Conservation (phyloP, 2,113 vertebrate species). For the Glaucomys volans region DNA sequence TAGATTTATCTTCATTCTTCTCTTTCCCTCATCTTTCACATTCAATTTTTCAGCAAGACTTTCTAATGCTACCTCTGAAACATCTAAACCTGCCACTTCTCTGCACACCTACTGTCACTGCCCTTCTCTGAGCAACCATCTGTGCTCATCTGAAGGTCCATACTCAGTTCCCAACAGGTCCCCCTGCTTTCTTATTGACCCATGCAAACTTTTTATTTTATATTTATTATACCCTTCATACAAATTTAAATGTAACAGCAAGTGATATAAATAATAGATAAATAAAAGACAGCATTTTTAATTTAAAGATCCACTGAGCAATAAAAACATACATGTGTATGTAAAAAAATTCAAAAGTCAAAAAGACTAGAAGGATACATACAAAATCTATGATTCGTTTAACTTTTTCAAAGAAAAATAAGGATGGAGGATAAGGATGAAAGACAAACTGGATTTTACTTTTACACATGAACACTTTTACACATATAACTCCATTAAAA, state of each 20-base stretch:
- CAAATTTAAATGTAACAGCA: neutral
- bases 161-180: neutral
- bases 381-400: neutral
- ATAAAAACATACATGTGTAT: neutral
- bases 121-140: neutral
- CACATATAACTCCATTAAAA: neutral
- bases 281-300: neutral
- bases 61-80: neutral
- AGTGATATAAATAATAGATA: neutral
- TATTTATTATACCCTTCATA: neutral
- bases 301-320: neutral
- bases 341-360: slow-evolving; percentile 42
- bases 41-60: neutral
- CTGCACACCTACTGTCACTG: neutral
- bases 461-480: neutral
- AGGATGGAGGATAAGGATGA: neutral
- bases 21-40: neutral
- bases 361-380: neutral
- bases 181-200: neutral
- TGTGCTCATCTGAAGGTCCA: neutral
- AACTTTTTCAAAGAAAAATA: slow-evolving; percentile 20
- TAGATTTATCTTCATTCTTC: neutral
- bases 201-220: neutral
- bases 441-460: neutral
- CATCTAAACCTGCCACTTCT: neutral